phyloP scores from a whole-genome alignment of 2,113 vertebrate genomes.

The Pheucticus melanocephalus region DNA sequence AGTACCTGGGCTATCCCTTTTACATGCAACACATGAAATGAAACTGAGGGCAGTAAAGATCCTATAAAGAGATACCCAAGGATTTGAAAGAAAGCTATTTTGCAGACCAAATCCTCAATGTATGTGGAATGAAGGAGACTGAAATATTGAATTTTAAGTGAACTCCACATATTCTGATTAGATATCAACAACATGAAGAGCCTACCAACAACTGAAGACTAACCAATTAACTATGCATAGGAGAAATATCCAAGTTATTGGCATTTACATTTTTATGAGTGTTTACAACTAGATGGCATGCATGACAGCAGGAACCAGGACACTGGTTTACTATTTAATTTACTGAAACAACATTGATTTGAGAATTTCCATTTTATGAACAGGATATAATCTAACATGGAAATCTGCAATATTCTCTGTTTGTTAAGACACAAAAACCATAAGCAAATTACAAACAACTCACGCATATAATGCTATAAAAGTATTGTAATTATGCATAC shows the following conservation, averaged over 20 bases:
- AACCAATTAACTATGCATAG: background rate
- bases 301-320: background rate
- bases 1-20: rapidly evolving
- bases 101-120: background rate
- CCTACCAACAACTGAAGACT: background rate
- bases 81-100: background rate
- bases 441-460: background rate
- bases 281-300: background rate
- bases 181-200: background rate
- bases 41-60: background rate
- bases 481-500: background rate
- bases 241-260: background rate
- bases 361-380: background rate
- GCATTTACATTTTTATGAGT: background rate
- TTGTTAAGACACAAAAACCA: background rate
- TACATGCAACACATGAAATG: background rate
- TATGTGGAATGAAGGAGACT: background rate
- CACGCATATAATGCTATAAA: background rate
- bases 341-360: background rate
- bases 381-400: background rate
- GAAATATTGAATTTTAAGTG: background rate
- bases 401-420: background rate
- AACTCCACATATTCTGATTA: background rate
- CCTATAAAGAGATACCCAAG: background rate
- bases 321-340: background rate